Conservation (phyloP, 1,140 invertebrate species). For the Rhyacophila brunnea region DNA sequence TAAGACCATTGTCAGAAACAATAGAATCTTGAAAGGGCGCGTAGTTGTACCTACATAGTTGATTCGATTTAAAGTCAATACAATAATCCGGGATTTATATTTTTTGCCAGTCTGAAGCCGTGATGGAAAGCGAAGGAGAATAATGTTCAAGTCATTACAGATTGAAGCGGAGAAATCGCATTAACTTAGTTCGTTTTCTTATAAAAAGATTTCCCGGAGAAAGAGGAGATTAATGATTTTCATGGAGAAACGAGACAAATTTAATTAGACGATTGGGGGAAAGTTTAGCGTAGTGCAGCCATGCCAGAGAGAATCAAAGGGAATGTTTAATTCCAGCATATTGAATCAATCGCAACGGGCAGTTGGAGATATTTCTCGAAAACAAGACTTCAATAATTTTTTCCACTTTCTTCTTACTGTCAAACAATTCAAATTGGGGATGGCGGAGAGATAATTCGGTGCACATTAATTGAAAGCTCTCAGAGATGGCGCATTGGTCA, state of each 20-base stretch:
- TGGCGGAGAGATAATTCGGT: no score
- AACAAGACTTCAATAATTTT: no score
- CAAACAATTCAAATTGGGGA: no score
- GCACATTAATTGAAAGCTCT: no score
- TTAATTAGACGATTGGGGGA: slow-evolving; percentile 6
- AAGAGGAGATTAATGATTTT: slow-evolving; percentile 19
- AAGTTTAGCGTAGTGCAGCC: background rate
- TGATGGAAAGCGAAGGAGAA: slow-evolving; percentile 9
- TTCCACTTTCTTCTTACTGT: no score
- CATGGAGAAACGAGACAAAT: slow-evolving; percentile 7
- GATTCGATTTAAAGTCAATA: no score
- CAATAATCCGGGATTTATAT: no score
- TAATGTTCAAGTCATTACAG: slow-evolving; percentile 4
- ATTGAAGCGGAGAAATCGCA: slow-evolving; percentile 13
- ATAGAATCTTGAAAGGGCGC: no score
- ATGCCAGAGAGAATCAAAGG: background rate
- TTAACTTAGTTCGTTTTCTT: slow-evolving; percentile 14
- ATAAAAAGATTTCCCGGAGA: slow-evolving; percentile 2
- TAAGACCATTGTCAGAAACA: no score
- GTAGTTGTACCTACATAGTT: no score
- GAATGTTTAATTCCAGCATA: background rate
- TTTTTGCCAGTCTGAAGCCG: slow-evolving; percentile 5
- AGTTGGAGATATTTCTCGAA: background rate
- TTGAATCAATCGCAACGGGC: background rate
- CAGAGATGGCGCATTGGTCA: no score